phyloP scores from a whole-genome alignment of 2,113 vertebrate species.

The Manacus vitellinus region DNA sequence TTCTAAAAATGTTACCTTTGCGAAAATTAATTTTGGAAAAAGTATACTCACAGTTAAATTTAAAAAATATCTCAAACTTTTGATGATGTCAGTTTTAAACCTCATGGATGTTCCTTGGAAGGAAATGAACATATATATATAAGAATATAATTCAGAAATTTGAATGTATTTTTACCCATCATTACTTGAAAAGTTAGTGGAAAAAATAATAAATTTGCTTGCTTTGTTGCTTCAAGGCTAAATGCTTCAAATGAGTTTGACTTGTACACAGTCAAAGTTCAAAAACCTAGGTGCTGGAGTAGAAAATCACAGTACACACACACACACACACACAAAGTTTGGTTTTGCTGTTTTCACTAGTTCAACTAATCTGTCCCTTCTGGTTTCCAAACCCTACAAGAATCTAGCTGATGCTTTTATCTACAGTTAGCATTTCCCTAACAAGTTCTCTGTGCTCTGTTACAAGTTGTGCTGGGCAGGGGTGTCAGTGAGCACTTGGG shows the following conservation, averaged over 20 bases:
- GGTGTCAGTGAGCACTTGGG: not conserved
- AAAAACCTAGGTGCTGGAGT: not conserved
- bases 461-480: not conserved
- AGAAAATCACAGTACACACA: not conserved
- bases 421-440: not conserved
- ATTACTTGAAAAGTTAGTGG: not conserved
- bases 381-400: not conserved
- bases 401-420: not conserved
- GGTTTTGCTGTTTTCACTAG: not conserved
- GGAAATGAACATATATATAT: not conserved
- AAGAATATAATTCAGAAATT: not conserved
- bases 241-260: not conserved
- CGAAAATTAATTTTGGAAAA: not conserved
- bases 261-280: not conserved
- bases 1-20: not conserved
- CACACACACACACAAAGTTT: not conserved
- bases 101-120: not conserved
- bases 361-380: not conserved
- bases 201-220: not conserved
- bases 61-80: not conserved
- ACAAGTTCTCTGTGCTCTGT: not conserved
- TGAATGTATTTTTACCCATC: not conserved
- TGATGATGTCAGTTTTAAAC: not conserved
- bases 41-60: not conserved
- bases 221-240: not conserved